Base-by-base conservation (phyloP, 2,888 invertebrate genomes). In the Loripinus fragilis region DNA sequence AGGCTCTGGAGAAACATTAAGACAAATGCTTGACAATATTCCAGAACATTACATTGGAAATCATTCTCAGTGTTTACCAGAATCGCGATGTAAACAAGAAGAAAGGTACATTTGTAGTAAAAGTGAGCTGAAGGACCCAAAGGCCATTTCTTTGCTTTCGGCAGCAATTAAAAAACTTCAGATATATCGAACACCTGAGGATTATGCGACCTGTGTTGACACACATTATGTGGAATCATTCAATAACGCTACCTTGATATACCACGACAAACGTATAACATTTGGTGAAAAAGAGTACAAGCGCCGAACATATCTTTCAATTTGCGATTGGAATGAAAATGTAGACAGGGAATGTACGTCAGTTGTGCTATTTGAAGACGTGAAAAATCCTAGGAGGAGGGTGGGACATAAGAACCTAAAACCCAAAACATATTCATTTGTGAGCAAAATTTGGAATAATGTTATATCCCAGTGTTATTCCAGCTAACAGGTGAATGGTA, bases 151-250 rank as follows among this genome's bases (percentile, higher is more conserved):
- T 41, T 41, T 41, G 41, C 41, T 41, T 41, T 41, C 41, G 7
- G 41, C 41, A 41, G 41, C 41, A 41, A 41, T 41, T 15, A 41
- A 41, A 41, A 41, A 41, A 41, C n/a, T 71, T 15, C 71, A 75
- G n/a, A 30, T 80, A 1, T 80, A 83, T 23, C 77, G 75, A 74
- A 72, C 52, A 41, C 71, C 78, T n/a, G 33, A 75, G 35, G 74
- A 81, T 23, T 76, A 71, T 67, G 50, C 76, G 10, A n/a, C 70
- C 23, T 74, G 70, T 45, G 52, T 77, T 33, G 83, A 75, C 38
- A 83, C 83, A 15, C 71, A 75, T 48, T 77, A 74, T 75, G 80
- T 80, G 0, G 79, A 83, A 28, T 75, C 67, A 35, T 83, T 75
- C 25, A 83, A 77, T 33, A 60, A 60, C 25, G 60, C 60, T 17